These are phyloP conservation scores for Arrhamphus sclerolepis DNA, from an alignment of 2,797 vertebrate species.

Conservation along the genomic window DNA sequence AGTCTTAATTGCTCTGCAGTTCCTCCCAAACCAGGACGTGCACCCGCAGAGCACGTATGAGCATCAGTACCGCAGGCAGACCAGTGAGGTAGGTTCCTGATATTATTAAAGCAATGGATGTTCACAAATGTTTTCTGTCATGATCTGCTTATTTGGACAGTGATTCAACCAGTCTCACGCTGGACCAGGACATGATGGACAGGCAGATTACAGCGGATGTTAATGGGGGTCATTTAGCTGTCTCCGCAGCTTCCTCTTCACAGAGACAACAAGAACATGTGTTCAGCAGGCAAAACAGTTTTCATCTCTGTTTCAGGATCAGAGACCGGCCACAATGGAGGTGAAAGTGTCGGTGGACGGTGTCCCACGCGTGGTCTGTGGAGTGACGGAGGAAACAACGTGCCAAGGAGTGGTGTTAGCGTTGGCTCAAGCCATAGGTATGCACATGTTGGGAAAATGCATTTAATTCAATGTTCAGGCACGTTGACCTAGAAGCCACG, in stretches of 20 bases:
- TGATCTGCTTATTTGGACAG: background rate
- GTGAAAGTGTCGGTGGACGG: constrained; percentile 82
- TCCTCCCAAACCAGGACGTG: constrained; percentile 43
- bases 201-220: constrained; percentile 42
- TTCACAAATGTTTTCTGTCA: background rate
- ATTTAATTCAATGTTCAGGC: background rate
- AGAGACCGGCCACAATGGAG: constrained; percentile 73
- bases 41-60: constrained; percentile 23
- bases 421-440: constrained; percentile 81
- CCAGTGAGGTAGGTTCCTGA: constrained; percentile 48
- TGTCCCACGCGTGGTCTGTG: constrained; percentile 80
- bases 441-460: too few species aligned
- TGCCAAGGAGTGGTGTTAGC: constrained; percentile 84
- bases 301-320: constrained; percentile 1
- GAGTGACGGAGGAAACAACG: constrained; percentile 80
- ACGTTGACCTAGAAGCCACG: background rate
- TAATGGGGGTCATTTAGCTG: constrained; percentile 38
- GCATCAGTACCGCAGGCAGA: constrained; percentile 7
- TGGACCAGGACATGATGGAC: constrained; percentile 9
- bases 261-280: background rate
- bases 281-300: background rate
- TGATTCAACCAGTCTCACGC: background rate
- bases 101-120: background rate
- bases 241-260: constrained; percentile 36
- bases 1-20: constrained; percentile 55